A percentile compares a stretch with the other conserved stretches of the same genome.
Conservation (phyloP, 1,140 invertebrate species). For the Condylostylus longicornis region DNA sequence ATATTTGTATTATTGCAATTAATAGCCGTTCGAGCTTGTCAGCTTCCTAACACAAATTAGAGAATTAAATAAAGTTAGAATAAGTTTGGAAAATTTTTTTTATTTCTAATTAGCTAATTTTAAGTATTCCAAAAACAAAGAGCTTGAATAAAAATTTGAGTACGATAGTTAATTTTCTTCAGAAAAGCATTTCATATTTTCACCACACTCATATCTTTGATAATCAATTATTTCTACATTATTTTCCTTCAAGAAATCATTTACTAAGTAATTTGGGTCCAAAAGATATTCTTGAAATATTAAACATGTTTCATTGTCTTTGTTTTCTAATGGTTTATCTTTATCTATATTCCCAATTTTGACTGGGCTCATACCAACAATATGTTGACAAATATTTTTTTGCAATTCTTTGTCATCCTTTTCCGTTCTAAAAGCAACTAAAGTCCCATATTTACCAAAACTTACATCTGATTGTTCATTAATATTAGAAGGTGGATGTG, state of each 20-base stretch:
- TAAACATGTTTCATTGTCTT: slow-evolving; percentile 56
- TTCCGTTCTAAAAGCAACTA: slow-evolving; percentile 49
- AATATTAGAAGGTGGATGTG: slow-evolving; percentile 46
- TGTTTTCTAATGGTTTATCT: slow-evolving; percentile 43
- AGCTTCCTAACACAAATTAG: slow-evolving; percentile 47
- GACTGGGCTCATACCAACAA: slow-evolving; percentile 77
- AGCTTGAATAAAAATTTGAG: too few species aligned
- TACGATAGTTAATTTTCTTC: too few species aligned
- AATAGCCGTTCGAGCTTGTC: slow-evolving; percentile 82
- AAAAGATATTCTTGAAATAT: slow-evolving; percentile 79
- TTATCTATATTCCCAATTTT: slow-evolving; percentile 53
- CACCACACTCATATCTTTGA: slow-evolving; percentile 70
- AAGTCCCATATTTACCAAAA: slow-evolving; percentile 68
- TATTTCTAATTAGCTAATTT: too few species aligned
- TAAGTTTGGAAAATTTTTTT: too few species aligned
- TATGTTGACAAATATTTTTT: slow-evolving; percentile 72
- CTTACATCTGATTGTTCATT: slow-evolving; percentile 34
- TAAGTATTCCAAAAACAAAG: too few species aligned
- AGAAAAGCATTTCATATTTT: slow-evolving; percentile 29
- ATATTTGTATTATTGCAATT: slow-evolving; percentile 80
- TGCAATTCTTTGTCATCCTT: slow-evolving; percentile 38
- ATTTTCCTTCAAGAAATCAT: slow-evolving; percentile 53
- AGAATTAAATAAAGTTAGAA: too few species aligned
- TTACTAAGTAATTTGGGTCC: slow-evolving; percentile 55
- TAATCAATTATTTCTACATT: slow-evolving; percentile 63